A percentile compares a stretch with the other conserved stretches of the same genome.
Evolutionary conservation across 1,140 invertebrate species (phyloP).

Genomic region (Streblospio benedicti): DNA sequence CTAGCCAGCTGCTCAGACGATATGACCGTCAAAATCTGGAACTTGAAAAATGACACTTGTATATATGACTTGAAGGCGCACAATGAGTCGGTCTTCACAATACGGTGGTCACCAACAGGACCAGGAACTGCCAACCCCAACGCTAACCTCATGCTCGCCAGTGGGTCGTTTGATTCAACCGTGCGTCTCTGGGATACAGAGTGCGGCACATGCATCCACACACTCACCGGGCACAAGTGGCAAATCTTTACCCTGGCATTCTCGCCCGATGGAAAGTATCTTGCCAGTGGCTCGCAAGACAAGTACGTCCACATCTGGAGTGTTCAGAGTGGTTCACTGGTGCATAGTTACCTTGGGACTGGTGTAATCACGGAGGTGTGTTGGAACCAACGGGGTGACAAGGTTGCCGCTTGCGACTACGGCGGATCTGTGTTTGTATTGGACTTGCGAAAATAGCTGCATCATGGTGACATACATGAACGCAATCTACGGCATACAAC

Average conservation of each 20-base stretch:
- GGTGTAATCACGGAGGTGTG: slow-evolving; percentile 99
- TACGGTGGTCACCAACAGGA: slow-evolving; percentile 98
- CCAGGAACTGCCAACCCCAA: slow-evolving; percentile 94
- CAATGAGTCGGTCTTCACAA: slow-evolving; percentile 98
- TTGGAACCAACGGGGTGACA: slow-evolving; percentile 96
- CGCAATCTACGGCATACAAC: too few relatives aligned
- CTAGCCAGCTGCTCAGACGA: slow-evolving; percentile 97
- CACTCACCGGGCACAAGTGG: slow-evolving; percentile 91
- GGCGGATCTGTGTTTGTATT: slow-evolving; percentile 77
- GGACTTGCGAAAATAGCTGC: slow-evolving; percentile 50
- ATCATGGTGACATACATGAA: too few relatives aligned
- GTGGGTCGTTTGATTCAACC: slow-evolving; percentile 95
- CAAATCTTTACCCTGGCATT: slow-evolving; percentile 72
- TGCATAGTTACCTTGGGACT: slow-evolving; percentile 94
- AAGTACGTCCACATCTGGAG: slow-evolving; percentile 99
- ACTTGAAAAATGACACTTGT: slow-evolving; percentile 92
- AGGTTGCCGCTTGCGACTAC: slow-evolving; percentile 95
- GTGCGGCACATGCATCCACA: slow-evolving; percentile 87
- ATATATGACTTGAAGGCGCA: slow-evolving; percentile 96
- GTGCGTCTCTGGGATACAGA: slow-evolving; percentile 97
- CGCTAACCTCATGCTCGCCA: slow-evolving; percentile 88
- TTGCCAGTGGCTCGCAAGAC: slow-evolving; percentile 97
- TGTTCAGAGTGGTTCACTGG: slow-evolving; percentile 85
- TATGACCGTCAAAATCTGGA: slow-evolving; percentile 99
- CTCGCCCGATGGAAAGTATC: slow-evolving; percentile 85